Percentiles rank a stretch among this genome's conserved stretches.
Conservation (phyloP, 2,797 vertebrate genomes). For the Dermochelys coriacea region DNA sequence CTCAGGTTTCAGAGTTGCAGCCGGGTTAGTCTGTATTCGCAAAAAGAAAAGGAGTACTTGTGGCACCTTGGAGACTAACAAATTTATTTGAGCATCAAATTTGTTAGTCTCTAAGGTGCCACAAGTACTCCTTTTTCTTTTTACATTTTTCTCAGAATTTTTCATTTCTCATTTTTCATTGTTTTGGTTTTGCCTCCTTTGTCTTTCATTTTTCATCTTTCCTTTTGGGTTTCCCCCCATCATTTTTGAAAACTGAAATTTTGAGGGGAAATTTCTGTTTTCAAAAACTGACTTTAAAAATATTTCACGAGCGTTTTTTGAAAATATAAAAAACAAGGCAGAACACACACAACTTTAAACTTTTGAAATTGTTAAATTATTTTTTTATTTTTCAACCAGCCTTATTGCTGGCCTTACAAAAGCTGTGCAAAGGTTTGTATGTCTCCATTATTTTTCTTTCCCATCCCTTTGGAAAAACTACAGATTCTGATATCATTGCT, state of each 20-base stretch:
- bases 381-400: background rate
- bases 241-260: background rate
- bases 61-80: no score
- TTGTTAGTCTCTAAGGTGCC: no score
- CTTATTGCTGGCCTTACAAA: background rate
- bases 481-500: background rate
- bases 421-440: background rate
- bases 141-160: background rate
- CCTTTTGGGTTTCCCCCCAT: no score
- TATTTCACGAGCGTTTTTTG: background rate
- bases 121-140: no score
- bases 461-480: background rate
- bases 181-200: background rate
- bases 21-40: no score
- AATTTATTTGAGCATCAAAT: no score
- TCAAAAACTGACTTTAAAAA: background rate
- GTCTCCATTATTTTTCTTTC: background rate
- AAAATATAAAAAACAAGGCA: background rate
- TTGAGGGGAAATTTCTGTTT: background rate
- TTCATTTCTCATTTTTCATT: background rate
- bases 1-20: no score
- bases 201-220: background rate
- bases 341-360: background rate
- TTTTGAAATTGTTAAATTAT: background rate
- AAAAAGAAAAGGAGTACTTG: no score